phyloP scores from a whole-genome alignment of 2,797 vertebrate genomes.

The Eutrigla gurnardus region DNA sequence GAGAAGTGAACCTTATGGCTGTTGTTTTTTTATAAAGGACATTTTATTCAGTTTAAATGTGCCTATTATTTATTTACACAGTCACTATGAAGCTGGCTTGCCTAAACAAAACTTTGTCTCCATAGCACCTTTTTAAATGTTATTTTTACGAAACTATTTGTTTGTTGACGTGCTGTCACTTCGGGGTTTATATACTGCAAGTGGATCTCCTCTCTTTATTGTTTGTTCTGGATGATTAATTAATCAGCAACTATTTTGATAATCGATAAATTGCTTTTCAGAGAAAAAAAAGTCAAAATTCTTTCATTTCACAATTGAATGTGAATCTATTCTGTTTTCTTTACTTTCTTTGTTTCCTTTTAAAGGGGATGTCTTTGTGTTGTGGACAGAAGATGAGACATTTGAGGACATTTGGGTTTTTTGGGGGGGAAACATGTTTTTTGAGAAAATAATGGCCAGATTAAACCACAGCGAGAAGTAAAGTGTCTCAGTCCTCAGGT shows the following conservation, averaged over 20 bases:
- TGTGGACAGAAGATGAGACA: too few relatives aligned
- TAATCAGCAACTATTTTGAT: neutral
- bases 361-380: too few relatives aligned
- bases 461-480: too few relatives aligned
- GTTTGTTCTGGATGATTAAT: neutral
- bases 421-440: too few relatives aligned
- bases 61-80: neutral
- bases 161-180: neutral
- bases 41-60: neutral
- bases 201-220: neutral
- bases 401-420: too few relatives aligned
- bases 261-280: too few relatives aligned
- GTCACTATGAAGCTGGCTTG: neutral
- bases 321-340: too few relatives aligned
- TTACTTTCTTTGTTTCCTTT: too few relatives aligned
- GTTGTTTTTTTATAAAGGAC: too few relatives aligned
- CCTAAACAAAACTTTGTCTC: constrained; percentile 1
- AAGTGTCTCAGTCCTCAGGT: neutral
- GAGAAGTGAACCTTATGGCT: neutral
- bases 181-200: constrained; percentile 4
- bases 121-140: neutral
- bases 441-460: too few relatives aligned
- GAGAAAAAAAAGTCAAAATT: too few relatives aligned
- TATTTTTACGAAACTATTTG: neutral
- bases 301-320: too few relatives aligned